Evolutionary conservation across 2,113 vertebrate species (phyloP).

Genomic region (Oryctolagus cuniculus): DNA sequence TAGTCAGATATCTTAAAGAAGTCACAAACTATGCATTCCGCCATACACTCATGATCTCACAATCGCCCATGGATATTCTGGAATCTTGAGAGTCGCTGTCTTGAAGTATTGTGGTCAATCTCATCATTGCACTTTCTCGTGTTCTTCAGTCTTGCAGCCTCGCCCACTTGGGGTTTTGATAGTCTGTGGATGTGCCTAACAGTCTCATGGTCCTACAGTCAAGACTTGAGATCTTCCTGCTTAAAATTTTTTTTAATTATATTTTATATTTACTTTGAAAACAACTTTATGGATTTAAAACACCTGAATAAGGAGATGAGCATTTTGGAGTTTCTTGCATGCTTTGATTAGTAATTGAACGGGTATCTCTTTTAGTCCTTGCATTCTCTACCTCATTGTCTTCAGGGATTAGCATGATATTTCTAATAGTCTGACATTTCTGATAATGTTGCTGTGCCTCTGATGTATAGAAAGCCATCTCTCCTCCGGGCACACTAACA

Average conservation of each 20-base stretch:
- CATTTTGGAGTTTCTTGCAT: not conserved
- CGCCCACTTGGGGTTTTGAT: no score
- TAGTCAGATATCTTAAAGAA: not conserved
- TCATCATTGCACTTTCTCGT: not conserved
- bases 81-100: no score
- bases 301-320: not conserved
- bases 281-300: not conserved
- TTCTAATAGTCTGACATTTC: conserved; percentile 10
- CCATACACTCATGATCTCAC: not conserved
- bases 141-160: not conserved
- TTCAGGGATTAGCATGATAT: conserved; percentile 25
- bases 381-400: not conserved
- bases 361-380: not conserved
- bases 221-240: not conserved
- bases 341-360: conserved; percentile 1
- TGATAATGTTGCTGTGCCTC: conserved; percentile 21
- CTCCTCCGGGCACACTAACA: not conserved
- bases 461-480: conserved; percentile 13
- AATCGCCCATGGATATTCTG: not conserved
- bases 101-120: not conserved
- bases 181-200: not conserved
- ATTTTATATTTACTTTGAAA: conserved; percentile 24
- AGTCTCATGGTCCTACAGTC: not conserved
- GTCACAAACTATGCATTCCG: not conserved
- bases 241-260: not conserved